phyloP scores from a whole-genome alignment of 2,113 vertebrate genomes.

The Astatoreochromis straeleni region DNA sequence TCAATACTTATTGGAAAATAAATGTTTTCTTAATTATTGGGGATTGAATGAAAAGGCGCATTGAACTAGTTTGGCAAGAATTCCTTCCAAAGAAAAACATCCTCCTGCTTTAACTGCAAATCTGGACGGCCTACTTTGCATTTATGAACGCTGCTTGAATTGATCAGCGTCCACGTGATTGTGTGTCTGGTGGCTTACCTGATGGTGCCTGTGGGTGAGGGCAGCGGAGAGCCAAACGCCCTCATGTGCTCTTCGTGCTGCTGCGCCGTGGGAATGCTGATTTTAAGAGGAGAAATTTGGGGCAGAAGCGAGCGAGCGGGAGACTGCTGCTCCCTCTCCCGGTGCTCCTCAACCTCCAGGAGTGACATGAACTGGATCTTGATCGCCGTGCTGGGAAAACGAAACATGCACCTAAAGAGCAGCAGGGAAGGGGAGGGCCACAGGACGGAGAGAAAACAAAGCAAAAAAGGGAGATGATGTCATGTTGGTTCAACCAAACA shows the following conservation, averaged over 20 bases:
- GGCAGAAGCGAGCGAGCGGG: constrained; percentile 85
- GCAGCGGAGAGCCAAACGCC: constrained; percentile 84
- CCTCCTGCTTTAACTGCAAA: not conserved
- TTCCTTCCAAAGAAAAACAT: not conserved
- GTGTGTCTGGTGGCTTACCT: constrained; percentile 71
- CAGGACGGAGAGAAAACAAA: not conserved
- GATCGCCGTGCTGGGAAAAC: constrained; percentile 95
- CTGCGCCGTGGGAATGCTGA: constrained; percentile 84
- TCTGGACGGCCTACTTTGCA: not conserved
- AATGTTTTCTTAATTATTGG: not conserved
- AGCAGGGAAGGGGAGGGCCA: not conserved
- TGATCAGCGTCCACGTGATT: not conserved
- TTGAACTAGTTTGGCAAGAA: not conserved
- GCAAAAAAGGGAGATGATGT: not conserved
- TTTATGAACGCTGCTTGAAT: not conserved
- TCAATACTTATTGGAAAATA: not conserved
- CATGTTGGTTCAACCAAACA: not conserved
- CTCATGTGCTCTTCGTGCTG: constrained; percentile 87
- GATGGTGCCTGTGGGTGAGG: constrained; percentile 95
- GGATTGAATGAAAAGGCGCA: not conserved
- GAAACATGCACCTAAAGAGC: constrained; percentile 84
- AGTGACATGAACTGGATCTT: constrained; percentile 94
- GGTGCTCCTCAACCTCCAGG: constrained; percentile 76
- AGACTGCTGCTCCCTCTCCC: constrained; percentile 79
- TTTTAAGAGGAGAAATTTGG: constrained; percentile 94